These are phyloP conservation scores for Diorhabda sublineata DNA, from an alignment of 1,140 invertebrate genomes.

Conservation along the genomic window DNA sequence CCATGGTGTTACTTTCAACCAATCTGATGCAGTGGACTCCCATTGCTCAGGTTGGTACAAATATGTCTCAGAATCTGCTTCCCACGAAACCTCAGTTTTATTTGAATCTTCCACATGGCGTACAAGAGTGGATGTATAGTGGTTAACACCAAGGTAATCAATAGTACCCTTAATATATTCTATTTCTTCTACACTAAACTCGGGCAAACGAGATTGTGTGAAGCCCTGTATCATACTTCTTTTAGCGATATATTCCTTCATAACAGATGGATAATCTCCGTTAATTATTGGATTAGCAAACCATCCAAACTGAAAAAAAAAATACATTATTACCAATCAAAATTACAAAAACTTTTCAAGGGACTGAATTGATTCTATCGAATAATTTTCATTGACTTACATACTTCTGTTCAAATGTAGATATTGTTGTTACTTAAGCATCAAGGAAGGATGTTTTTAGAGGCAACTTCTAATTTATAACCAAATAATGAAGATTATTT, in stretches of 20 bases:
- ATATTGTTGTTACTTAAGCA: too few species aligned
- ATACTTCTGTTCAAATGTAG: too few species aligned
- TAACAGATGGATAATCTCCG: constrained; percentile 17
- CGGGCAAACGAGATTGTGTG: constrained; percentile 54
- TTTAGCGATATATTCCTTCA: constrained; percentile 31
- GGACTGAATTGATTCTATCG: too few species aligned
- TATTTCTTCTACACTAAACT: constrained; percentile 58
- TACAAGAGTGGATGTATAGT: constrained; percentile 48
- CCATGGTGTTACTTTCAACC: constrained; percentile 51
- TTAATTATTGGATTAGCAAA: constrained; percentile 17
- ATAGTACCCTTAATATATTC: constrained; percentile 53
- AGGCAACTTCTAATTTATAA: too few species aligned
- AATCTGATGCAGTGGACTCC: background rate
- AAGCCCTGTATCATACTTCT: constrained; percentile 57
- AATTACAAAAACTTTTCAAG: too few species aligned
- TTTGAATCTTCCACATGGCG: background rate
- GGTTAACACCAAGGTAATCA: constrained; percentile 60
- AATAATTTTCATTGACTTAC: too few species aligned
- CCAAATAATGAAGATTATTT: too few species aligned
- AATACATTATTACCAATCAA: background rate
- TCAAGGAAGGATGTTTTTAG: too few species aligned
- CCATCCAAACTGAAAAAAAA: constrained; percentile 19
- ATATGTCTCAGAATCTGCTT: background rate
- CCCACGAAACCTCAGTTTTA: background rate
- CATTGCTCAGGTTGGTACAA: background rate